phyloP scores from a whole-genome alignment of 2,888 invertebrate species.

The Liodrosophila aerea region DNA sequence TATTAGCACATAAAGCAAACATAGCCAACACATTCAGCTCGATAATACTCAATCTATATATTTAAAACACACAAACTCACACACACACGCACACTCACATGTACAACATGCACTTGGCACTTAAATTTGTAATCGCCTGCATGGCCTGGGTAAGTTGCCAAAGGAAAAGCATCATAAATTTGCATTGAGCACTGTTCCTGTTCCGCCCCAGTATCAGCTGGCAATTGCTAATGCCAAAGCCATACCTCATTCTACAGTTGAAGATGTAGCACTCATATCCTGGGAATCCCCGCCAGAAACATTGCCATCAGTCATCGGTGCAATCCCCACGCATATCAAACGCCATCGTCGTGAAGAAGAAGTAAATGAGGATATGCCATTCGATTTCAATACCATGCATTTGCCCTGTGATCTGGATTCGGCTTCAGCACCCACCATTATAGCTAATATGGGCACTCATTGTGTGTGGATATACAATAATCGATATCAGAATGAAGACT shows the following conservation, averaged over 20 bases:
- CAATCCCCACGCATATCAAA: background rate
- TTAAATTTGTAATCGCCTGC: background rate
- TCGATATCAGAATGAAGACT: conserved; percentile 1
- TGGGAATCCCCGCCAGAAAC: background rate
- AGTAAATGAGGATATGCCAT: background rate
- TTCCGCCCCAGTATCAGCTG: too few species aligned
- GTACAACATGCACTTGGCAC: conserved; percentile 6
- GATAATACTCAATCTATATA: background rate
- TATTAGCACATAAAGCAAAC: conserved; percentile 18
- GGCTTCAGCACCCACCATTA: background rate
- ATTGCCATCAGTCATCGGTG: background rate
- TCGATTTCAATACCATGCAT: background rate
- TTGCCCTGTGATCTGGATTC: conserved; percentile 9
- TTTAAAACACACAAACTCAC: background rate
- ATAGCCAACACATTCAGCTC: conserved; percentile 2
- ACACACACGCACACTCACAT: background rate
- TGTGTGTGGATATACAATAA: conserved; percentile 13
- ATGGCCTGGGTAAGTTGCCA: conserved; percentile 7
- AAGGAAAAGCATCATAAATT: background rate
- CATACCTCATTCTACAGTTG: too few species aligned
- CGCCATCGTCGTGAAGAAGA: background rate
- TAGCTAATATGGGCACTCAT: background rate
- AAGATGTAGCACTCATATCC: too few species aligned
- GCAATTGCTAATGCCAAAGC: background rate
- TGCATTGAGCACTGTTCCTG: too few species aligned